Conservation (phyloP, 2,888 invertebrate genomes). For the Chelonus formosanus region DNA sequence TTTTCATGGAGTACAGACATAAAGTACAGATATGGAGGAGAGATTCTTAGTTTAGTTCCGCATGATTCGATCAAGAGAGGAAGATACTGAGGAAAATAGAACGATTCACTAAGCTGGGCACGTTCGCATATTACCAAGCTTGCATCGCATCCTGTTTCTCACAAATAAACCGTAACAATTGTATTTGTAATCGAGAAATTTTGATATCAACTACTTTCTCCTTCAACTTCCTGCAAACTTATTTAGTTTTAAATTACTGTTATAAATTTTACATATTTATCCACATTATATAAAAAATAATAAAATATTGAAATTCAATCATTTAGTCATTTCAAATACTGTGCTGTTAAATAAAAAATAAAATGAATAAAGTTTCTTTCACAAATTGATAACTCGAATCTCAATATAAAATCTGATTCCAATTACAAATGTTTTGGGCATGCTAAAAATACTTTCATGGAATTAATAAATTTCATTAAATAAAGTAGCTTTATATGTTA, state of each 20-base stretch:
- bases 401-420: too few relatives aligned
- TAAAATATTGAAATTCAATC: too few relatives aligned
- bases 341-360: too few relatives aligned
- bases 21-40: background rate
- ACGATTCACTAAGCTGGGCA: slow-evolving; percentile 45
- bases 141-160: slow-evolving; percentile 11
- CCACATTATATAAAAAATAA: too few relatives aligned
- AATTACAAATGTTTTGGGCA: too few relatives aligned
- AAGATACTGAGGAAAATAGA: slow-evolving; percentile 19
- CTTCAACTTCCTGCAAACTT: background rate
- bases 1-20: background rate
- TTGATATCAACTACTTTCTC: slow-evolving; percentile 15
- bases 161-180: slow-evolving; percentile 34
- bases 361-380: too few relatives aligned
- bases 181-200: slow-evolving; percentile 35
- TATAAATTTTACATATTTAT: background rate
- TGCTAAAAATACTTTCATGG: too few relatives aligned
- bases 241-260: background rate
- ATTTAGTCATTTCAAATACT: too few relatives aligned
- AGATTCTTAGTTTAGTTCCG: slow-evolving; percentile 9
- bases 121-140: slow-evolving; percentile 49
- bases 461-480: too few relatives aligned
- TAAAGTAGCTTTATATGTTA: too few relatives aligned
- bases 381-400: too few relatives aligned
- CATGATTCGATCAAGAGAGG: slow-evolving; percentile 7